phyloP scores from a whole-genome alignment of 1,140 invertebrate species.

The Zaprionus camerounensis region DNA sequence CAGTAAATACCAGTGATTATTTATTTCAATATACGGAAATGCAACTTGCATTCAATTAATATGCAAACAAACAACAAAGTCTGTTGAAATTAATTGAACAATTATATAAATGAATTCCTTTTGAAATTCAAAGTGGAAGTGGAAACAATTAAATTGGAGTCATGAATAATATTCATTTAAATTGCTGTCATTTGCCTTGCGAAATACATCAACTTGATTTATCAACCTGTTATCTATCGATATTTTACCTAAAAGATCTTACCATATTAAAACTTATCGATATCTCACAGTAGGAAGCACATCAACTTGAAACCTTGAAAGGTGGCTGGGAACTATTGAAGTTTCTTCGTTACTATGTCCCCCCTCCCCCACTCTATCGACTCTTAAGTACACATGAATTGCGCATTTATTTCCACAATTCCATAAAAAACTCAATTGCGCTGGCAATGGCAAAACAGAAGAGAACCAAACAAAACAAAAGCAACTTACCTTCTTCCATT shows the following conservation, averaged over 20 bases:
- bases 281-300: neutral
- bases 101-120: neutral
- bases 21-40: too few relatives aligned
- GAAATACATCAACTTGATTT: too few relatives aligned
- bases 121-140: too few relatives aligned
- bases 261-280: neutral
- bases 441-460: constrained; percentile 40
- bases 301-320: neutral
- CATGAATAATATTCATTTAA: too few relatives aligned
- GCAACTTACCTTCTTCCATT: constrained; percentile 21
- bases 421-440: constrained; percentile 52
- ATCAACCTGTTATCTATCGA: too few relatives aligned
- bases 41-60: too few relatives aligned
- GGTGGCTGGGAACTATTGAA: neutral
- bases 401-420: constrained; percentile 59
- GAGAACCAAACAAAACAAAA: constrained; percentile 46
- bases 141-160: too few relatives aligned
- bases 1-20: too few relatives aligned
- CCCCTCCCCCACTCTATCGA: neutral
- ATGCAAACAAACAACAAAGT: too few relatives aligned
- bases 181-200: too few relatives aligned
- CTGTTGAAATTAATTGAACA: neutral
- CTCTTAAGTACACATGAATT: constrained; percentile 51
- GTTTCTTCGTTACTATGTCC: neutral
- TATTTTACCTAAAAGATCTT: too few relatives aligned